These are phyloP conservation scores for Pocillopora damicornis DNA, from an alignment of 64 coral and sea anemone species.

Conservation along the genomic window DNA sequence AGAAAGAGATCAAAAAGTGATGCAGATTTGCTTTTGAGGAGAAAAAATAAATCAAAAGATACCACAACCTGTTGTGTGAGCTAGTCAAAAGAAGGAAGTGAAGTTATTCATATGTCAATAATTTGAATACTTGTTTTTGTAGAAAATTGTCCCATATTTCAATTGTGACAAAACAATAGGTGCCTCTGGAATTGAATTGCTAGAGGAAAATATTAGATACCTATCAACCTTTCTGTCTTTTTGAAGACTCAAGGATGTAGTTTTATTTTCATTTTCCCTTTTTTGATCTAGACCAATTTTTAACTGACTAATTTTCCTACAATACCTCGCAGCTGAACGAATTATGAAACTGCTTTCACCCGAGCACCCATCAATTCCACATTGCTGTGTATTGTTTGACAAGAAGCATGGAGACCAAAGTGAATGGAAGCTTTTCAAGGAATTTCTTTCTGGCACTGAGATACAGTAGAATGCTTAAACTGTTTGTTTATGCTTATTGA, in stretches of 20 bases:
- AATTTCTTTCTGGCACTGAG: conserved; percentile 55
- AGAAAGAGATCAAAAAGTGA: conserved; percentile 40
- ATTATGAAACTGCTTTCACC: conserved; percentile 77
- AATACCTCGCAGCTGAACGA: conserved; percentile 63
- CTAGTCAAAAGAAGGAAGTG: not conserved
- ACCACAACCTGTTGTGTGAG: conserved; percentile 29
- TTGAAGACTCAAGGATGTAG: too few species aligned
- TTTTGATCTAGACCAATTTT: not conserved
- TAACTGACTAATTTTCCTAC: conserved; percentile 53
- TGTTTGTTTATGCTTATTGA: not conserved
- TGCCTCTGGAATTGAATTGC: too few species aligned
- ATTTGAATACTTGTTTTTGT: conserved; percentile 13
- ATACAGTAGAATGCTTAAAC: conserved; percentile 19
- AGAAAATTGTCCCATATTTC: not conserved
- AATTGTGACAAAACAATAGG: not conserved
- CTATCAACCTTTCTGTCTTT: too few species aligned
- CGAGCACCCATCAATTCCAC: conserved; percentile 37
- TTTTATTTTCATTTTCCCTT: not conserved
- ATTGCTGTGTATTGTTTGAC: conserved; percentile 76
- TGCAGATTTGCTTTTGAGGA: not conserved
- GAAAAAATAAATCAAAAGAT: conserved; percentile 19
- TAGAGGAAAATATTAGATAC: too few species aligned
- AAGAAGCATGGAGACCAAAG: conserved; percentile 48
- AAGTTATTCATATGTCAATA: not conserved
- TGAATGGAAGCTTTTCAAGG: conserved; percentile 63